These are phyloP conservation scores for Neopelma chrysocephalum DNA, from an alignment of 2,797 vertebrate genomes.

Conservation along the genomic window DNA sequence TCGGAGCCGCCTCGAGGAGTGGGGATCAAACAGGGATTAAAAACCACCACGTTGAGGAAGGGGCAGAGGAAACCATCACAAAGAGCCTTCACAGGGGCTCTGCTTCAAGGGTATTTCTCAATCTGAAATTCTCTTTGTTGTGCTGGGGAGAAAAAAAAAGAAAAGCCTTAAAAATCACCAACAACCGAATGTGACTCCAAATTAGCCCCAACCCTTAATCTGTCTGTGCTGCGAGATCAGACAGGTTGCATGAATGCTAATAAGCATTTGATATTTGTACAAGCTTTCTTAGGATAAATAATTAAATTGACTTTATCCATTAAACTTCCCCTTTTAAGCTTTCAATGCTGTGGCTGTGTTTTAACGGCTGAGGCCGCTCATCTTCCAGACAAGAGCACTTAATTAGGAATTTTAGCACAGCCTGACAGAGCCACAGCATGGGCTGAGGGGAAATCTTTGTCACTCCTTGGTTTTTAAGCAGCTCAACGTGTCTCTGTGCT, in stretches of 20 bases:
- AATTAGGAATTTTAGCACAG: not conserved
- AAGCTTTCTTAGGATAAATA: slow-evolving; percentile 34
- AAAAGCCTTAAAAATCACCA: not conserved
- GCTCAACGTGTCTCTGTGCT: not conserved
- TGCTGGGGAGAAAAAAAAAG: not conserved
- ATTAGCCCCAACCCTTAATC: slow-evolving; percentile 2
- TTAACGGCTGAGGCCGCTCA: not conserved
- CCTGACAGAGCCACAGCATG: not conserved
- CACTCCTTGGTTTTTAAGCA: not conserved
- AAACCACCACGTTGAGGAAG: not conserved
- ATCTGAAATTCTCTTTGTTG: not conserved
- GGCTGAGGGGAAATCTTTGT: not conserved
- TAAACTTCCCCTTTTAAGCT: slow-evolving; percentile 7
- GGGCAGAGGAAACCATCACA: not conserved
- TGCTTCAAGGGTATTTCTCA: not conserved
- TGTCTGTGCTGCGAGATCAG: not conserved
- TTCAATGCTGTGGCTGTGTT: not conserved
- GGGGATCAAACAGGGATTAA: not conserved
- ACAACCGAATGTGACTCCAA: not conserved
- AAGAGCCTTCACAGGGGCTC: not conserved
- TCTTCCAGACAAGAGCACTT: not conserved
- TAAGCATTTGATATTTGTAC: slow-evolving; percentile 21
- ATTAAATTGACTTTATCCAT: slow-evolving; percentile 44
- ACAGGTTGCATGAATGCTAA: slow-evolving; percentile 5
- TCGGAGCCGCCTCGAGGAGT: not conserved